phyloP scores from a whole-genome alignment of 2,113 vertebrate species.

The Gobiocypris rarus region DNA sequence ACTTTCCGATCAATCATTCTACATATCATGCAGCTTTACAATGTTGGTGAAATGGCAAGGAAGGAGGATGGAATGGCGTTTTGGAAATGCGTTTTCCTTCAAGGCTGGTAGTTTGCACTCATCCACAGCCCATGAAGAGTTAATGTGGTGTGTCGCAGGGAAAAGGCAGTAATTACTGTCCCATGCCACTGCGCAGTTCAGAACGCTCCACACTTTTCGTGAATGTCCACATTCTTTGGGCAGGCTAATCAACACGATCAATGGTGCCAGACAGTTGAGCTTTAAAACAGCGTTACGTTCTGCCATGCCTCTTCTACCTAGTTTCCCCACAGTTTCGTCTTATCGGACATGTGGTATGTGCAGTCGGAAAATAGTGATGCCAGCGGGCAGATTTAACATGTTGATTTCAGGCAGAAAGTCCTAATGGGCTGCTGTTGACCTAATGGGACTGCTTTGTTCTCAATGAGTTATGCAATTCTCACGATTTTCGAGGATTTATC shows the following conservation, averaged over 20 bases:
- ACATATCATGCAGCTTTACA: not conserved
- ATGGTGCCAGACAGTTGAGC: slow-evolving; percentile 59
- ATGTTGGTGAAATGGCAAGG: slow-evolving; percentile 12
- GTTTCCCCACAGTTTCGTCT: slow-evolving; percentile 42
- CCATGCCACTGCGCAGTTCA: slow-evolving; percentile 60
- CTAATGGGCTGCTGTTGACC: not conserved
- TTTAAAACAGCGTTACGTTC: slow-evolving; percentile 58
- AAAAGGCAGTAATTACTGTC: slow-evolving; percentile 65
- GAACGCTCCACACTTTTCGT: slow-evolving; percentile 56
- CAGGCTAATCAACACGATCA: slow-evolving; percentile 59
- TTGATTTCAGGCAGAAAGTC: slow-evolving; percentile 24
- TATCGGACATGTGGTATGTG: slow-evolving; percentile 51
- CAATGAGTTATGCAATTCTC: slow-evolving; percentile 8
- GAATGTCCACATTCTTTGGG: slow-evolving; percentile 62
- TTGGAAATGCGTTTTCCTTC: slow-evolving; percentile 39
- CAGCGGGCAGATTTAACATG: slow-evolving; percentile 27
- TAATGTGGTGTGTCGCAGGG: slow-evolving; percentile 64
- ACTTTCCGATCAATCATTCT: not conserved
- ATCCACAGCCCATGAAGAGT: slow-evolving; percentile 66
- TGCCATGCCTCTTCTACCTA: slow-evolving; percentile 47
- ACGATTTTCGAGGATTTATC: not conserved
- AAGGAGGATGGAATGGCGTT: slow-evolving; percentile 9
- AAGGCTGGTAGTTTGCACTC: slow-evolving; percentile 59
- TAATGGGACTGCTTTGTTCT: slow-evolving; percentile 14
- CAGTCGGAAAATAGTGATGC: slow-evolving; percentile 36